Evolutionary conservation across 1,140 invertebrate genomes (phyloP).

Genomic region (Lycorma delicatula): DNA sequence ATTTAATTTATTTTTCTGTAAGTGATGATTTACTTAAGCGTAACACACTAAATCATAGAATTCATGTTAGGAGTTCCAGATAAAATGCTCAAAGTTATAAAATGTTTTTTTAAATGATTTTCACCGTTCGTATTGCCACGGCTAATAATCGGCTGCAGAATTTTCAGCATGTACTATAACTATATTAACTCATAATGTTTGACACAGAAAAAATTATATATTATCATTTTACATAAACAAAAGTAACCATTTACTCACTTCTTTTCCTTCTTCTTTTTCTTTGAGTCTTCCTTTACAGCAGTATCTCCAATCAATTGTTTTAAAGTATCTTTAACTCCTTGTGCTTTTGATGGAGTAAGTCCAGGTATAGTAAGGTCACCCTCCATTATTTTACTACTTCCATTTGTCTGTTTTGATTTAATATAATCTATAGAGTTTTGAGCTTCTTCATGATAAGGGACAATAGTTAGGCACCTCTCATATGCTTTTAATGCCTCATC

Average conservation of each 20-base stretch:
- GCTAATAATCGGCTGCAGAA: no score
- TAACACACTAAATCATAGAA: no score
- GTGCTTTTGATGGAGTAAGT: slow-evolving; percentile 42
- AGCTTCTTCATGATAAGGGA: slow-evolving; percentile 76
- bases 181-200: no score
- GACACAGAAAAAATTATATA: no score
- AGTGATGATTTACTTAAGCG: no score
- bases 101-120: no score
- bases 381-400: slow-evolving; percentile 40
- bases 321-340: slow-evolving; percentile 53
- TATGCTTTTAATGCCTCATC: slow-evolving; percentile 79
- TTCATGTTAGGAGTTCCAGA: no score
- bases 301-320: slow-evolving; percentile 47
- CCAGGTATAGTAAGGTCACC: slow-evolving; percentile 49
- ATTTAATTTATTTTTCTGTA: no score
- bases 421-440: slow-evolving; percentile 69
- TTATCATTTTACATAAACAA: no score
- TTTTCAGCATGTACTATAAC: no score
- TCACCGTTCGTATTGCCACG: no score
- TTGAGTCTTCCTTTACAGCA: slow-evolving; percentile 32
- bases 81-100: no score
- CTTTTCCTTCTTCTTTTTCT: slow-evolving; percentile 60
- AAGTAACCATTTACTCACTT: slow-evolving; percentile 44
- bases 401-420: slow-evolving; percentile 50
- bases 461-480: slow-evolving; percentile 67